These are phyloP conservation scores for Drosophila willistoni DNA, from an alignment of 1,140 invertebrate species.

Conservation along the genomic window DNA sequence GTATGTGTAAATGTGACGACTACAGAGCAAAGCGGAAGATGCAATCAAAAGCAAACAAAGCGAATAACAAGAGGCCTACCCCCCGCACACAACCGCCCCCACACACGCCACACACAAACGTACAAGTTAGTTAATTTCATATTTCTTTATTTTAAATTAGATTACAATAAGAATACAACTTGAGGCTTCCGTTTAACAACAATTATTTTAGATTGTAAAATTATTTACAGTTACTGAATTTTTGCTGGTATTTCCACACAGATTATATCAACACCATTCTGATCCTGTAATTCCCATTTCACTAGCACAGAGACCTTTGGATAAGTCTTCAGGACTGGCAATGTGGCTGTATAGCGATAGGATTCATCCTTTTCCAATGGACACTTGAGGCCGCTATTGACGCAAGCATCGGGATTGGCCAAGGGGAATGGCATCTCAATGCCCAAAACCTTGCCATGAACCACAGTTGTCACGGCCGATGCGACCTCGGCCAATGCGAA, in stretches of 20 bases:
- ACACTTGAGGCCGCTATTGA: conserved; percentile 86
- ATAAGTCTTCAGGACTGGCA: conserved; percentile 87
- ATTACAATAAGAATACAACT: conserved; percentile 64
- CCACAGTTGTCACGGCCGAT: conserved; percentile 84
- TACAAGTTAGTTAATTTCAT: conserved; percentile 39
- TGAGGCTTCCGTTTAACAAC: conserved; percentile 38
- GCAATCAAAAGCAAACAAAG: conserved; percentile 50
- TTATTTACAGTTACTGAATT: conserved; percentile 82
- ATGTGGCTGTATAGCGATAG: conserved; percentile 85
- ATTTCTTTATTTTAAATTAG: conserved; percentile 64
- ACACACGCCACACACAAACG: conserved; percentile 1
- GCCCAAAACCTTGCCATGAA: conserved; percentile 88
- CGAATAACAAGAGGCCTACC: conserved; percentile 41
- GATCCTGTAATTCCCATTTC: conserved; percentile 88
- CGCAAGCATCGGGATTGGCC: conserved; percentile 87
- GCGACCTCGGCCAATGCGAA: conserved; percentile 83
- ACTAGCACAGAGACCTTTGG: conserved; percentile 88
- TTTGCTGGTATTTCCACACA: conserved; percentile 88
- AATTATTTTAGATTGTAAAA: conserved; percentile 16
- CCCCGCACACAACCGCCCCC: too few species aligned
- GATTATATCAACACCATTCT: conserved; percentile 85
- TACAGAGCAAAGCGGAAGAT: conserved; percentile 43
- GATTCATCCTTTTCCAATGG: conserved; percentile 85
- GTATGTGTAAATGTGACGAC: not conserved
- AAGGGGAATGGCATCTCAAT: conserved; percentile 89